Evolutionary conservation across 2,113 vertebrate genomes (phyloP).

Genomic region (Recurvirostra avosetta): DNA sequence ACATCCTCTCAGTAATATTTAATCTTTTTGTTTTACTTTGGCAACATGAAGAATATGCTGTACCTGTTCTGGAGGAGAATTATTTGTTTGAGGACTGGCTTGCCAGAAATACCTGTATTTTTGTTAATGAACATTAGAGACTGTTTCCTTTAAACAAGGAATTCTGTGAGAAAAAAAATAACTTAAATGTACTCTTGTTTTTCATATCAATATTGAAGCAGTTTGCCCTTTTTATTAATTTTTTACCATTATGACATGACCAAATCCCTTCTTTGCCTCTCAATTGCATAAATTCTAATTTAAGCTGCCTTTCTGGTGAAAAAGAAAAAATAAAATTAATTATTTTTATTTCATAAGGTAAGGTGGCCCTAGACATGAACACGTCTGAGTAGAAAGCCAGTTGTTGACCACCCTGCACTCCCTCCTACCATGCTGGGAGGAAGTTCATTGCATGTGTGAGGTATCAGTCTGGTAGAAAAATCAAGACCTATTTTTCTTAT

Average conservation of each 20-base stretch:
- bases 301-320: neutral
- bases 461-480: neutral
- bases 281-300: neutral
- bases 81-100: neutral
- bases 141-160: neutral
- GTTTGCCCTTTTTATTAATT: neutral
- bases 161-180: neutral
- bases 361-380: neutral
- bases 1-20: neutral
- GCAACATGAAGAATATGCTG: neutral
- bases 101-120: neutral
- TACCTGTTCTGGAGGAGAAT: neutral
- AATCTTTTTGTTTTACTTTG: neutral
- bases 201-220: neutral
- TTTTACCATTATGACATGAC: neutral
- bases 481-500: neutral
- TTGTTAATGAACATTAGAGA: neutral
- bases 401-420: neutral
- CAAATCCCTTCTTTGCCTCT: neutral
- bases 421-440: neutral
- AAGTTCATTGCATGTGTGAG: neutral
- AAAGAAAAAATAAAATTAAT: neutral
- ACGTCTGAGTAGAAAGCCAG: neutral
- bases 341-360: neutral
- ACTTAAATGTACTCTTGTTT: neutral